phyloP scores from a whole-genome alignment of 2,888 invertebrate species.

The Helleia helle region DNA sequence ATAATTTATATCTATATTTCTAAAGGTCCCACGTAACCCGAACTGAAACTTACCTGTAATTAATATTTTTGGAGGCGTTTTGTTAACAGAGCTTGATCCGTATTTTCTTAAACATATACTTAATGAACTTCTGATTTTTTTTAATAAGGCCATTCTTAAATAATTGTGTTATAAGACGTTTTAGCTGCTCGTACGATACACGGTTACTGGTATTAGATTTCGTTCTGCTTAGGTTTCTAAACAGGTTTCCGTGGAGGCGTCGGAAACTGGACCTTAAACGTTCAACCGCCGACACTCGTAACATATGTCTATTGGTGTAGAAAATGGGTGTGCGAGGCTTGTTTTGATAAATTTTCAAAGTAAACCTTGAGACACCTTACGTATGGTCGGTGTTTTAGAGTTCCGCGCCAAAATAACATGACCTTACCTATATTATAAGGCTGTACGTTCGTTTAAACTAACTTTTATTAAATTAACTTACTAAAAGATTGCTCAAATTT shows the following conservation, averaged over 20 bases:
- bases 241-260: conserved; percentile 13
- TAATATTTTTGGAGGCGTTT: conserved; percentile 66
- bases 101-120: conserved; percentile 40
- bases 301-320: conserved; percentile 20
- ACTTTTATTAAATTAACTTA: no score
- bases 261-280: conserved; percentile 31
- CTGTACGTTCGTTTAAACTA: no score
- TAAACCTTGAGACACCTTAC: neutral
- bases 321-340: conserved; percentile 38
- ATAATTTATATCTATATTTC: no score
- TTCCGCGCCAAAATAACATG: neutral
- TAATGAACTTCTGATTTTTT: conserved; percentile 34
- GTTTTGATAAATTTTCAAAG: conserved; percentile 1
- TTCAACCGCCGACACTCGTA: conserved; percentile 9
- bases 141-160: conserved; percentile 37
- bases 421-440: no score
- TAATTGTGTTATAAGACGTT: conserved; percentile 30
- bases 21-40: no score
- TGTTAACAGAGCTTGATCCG: conserved; percentile 31
- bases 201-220: conserved; percentile 31
- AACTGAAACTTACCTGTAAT: conserved; percentile 74
- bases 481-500: no score
- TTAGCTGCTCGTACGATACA: conserved; percentile 38
- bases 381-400: no score
- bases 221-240: conserved; percentile 10